phyloP scores from a whole-genome alignment of 2,113 vertebrate species.

The Vidua macroura region DNA sequence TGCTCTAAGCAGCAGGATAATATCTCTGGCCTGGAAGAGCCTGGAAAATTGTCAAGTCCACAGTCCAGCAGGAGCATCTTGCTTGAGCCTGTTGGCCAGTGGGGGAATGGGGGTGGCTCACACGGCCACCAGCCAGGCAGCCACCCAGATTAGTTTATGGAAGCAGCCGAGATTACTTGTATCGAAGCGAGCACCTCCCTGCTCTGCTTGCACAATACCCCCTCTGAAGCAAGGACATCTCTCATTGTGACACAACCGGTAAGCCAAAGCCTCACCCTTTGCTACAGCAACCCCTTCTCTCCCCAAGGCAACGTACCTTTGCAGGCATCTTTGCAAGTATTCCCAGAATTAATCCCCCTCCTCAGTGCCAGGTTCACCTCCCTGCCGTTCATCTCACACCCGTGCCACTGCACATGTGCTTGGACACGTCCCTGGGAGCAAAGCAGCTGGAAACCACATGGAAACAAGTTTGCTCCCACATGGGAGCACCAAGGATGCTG shows the following conservation, averaged over 20 bases:
- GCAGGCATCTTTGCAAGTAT: neutral
- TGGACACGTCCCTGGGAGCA: rapidly evolving
- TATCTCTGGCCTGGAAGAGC: neutral
- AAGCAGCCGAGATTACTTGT: neutral
- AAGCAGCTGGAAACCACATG: neutral
- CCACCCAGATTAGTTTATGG: neutral
- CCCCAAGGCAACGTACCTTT: neutral
- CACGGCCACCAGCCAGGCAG: neutral
- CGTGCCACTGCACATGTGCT: rapidly evolving
- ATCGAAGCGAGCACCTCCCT: neutral
- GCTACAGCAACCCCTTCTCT: neutral
- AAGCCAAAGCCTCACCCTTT: neutral
- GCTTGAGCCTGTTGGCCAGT: rapidly evolving
- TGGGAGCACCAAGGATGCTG: neutral
- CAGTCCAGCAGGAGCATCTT: neutral
- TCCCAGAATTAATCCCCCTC: neutral
- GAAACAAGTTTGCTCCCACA: neutral
- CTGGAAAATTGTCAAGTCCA: neutral
- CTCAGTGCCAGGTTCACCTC: neutral
- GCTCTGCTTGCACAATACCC: constrained; percentile 8
- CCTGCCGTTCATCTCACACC: rapidly evolving
- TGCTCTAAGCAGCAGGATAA: neutral
- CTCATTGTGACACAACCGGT: constrained; percentile 32
- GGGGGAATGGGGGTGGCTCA: neutral
- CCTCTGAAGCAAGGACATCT: neutral